These are phyloP conservation scores for Netelia inedita DNA, from an alignment of 2,888 invertebrate species.

Conservation along the genomic window DNA sequence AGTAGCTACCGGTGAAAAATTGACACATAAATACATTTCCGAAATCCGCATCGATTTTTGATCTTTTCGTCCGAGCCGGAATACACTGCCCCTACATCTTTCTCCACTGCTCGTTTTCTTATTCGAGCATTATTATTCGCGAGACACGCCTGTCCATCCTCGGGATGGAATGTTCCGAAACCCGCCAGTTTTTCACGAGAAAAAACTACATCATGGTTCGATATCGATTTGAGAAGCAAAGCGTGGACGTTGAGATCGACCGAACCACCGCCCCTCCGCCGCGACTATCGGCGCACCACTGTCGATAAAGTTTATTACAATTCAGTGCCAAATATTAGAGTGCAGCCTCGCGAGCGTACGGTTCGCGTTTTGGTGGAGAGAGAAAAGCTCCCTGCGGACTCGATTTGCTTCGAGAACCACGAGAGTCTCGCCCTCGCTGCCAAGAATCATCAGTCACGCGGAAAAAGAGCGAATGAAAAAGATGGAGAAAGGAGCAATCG, in stretches of 20 bases:
- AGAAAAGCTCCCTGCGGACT: constrained; percentile 37
- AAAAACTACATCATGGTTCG: no score
- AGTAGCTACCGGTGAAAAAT: no score
- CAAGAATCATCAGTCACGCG: constrained; percentile 66
- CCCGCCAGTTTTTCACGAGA: no score
- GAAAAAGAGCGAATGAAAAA: constrained; percentile 52
- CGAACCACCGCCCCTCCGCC: no score
- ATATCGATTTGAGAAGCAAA: not conserved
- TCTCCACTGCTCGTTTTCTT: no score
- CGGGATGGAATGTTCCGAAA: no score
- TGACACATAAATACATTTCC: no score
- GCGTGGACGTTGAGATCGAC: not conserved
- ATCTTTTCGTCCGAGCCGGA: no score
- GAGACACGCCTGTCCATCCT: no score
- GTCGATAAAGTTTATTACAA: constrained; percentile 57
- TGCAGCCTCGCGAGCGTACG: constrained; percentile 18
- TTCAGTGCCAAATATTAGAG: constrained; percentile 58
- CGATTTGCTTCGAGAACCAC: constrained; percentile 55
- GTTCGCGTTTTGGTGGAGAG: constrained; percentile 1
- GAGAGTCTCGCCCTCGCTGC: constrained; percentile 55
- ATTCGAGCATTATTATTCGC: no score
- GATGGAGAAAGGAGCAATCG: constrained; percentile 63
- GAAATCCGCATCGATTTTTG: no score
- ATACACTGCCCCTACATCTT: no score
- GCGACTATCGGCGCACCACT: not conserved